Percentiles rank a stretch among this genome's conserved stretches.
These are phyloP conservation scores for Alectura lathami DNA, from an alignment of 2,113 vertebrate species.

Conservation along the genomic window DNA sequence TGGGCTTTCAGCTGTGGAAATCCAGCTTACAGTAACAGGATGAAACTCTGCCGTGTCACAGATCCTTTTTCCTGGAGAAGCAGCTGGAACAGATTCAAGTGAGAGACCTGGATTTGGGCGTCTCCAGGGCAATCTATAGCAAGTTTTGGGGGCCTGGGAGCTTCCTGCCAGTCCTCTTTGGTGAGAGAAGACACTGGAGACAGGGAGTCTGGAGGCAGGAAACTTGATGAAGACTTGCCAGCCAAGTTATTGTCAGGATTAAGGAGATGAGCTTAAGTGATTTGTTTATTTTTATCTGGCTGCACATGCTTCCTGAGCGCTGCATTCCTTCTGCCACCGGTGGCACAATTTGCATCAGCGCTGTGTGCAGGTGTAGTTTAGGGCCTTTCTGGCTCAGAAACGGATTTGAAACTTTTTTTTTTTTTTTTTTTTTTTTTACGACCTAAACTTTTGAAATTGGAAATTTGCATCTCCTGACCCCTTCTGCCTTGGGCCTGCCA, in stretches of 20 bases:
- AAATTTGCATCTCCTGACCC: background rate
- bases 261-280: slow-evolving; percentile 38
- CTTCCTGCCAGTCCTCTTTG: background rate
- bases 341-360: background rate
- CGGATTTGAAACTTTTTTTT: background rate
- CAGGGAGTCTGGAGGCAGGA: background rate
- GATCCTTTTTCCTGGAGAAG: background rate
- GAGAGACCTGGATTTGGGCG: background rate
- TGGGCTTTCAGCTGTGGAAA: background rate
- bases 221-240: background rate
- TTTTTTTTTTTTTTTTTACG: background rate
- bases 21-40: background rate
- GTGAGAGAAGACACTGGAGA: background rate
- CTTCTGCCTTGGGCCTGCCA: background rate
- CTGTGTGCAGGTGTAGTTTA: background rate
- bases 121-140: background rate
- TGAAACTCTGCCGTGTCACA: slow-evolving; percentile 25
- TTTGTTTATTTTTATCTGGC: slow-evolving; percentile 50
- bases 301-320: background rate
- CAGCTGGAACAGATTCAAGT: background rate
- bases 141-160: background rate
- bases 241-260: background rate
- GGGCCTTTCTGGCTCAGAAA: background rate
- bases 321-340: background rate
- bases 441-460: background rate